A percentile compares a stretch with the other conserved stretches of the same genome.
Evolutionary conservation across 2,113 vertebrate species (phyloP).

Genomic region (Prunella himalayana): DNA sequence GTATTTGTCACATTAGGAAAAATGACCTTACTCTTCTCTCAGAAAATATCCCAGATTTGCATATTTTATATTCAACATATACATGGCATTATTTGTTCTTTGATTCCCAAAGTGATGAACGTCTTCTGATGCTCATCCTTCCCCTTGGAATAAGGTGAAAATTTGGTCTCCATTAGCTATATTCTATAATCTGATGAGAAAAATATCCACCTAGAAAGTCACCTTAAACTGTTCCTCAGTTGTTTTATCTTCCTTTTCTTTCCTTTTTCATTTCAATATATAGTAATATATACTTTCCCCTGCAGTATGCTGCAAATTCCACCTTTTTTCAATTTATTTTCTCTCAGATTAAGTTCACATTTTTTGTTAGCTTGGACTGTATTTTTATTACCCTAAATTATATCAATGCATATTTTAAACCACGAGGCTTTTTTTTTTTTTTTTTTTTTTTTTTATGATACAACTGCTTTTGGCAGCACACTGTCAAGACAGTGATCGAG

Average conservation of each 20-base stretch:
- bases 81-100: neutral
- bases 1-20: neutral
- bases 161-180: neutral
- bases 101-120: neutral
- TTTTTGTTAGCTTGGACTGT: neutral
- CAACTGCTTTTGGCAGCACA: neutral
- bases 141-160: neutral
- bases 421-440: neutral
- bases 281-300: neutral
- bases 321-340: neutral
- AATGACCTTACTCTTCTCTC: neutral
- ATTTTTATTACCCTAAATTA: neutral
- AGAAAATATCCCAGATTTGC: neutral
- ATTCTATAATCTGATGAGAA: neutral
- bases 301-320: neutral
- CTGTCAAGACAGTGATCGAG: neutral
- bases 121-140: neutral
- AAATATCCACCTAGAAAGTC: neutral
- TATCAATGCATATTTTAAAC: neutral
- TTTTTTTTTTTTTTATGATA: too few relatives aligned
- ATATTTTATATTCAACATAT: neutral
- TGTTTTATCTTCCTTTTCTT: neutral
- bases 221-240: neutral
- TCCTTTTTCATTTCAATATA: neutral
- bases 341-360: neutral